Percentiles rank a stretch among this genome's conserved stretches.
Evolutionary conservation across 2,888 invertebrate genomes (phyloP).

Genomic region (Syritta pipiens): DNA sequence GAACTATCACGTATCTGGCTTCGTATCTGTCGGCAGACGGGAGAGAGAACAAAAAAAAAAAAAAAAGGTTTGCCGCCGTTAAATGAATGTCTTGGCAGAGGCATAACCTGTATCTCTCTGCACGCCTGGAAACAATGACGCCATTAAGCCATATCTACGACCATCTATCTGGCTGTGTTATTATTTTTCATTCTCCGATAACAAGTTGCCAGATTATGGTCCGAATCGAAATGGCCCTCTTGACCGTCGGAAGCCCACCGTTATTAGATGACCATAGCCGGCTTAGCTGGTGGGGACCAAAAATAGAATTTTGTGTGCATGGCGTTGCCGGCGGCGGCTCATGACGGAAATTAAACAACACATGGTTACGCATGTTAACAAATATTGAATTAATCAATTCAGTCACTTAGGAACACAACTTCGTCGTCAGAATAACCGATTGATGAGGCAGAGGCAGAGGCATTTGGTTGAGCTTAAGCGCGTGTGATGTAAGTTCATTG

Average conservation of each 20-base stretch:
- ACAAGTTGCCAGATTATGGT: constrained; percentile 20
- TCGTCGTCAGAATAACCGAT: neutral
- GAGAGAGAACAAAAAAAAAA: constrained; percentile 13
- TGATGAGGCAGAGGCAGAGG: constrained; percentile 8
- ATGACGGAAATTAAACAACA: constrained; percentile 43
- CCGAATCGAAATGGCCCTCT: constrained; percentile 36
- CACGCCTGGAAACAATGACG: constrained; percentile 48
- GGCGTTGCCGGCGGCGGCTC: neutral
- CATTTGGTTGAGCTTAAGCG: too few species aligned
- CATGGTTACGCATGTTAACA: constrained; percentile 47
- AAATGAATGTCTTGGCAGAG: constrained; percentile 46
- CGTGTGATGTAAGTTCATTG: constrained; percentile 8
- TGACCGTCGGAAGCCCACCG: constrained; percentile 47
- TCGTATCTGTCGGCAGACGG: constrained; percentile 13
- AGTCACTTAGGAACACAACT: constrained; percentile 18
- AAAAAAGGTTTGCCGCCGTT: constrained; percentile 60
- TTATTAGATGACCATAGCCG: constrained; percentile 16
- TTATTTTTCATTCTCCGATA: constrained; percentile 37
- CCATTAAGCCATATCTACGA: constrained; percentile 38
- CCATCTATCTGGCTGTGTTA: neutral
- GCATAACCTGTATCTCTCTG: constrained; percentile 20
- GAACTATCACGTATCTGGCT: constrained; percentile 63
- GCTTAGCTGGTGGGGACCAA: constrained; percentile 13
- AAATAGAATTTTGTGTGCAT: constrained; percentile 31
- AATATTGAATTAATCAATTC: constrained; percentile 46